Conservation (phyloP, 2,888 invertebrate species). For the Synergus japonicus region DNA sequence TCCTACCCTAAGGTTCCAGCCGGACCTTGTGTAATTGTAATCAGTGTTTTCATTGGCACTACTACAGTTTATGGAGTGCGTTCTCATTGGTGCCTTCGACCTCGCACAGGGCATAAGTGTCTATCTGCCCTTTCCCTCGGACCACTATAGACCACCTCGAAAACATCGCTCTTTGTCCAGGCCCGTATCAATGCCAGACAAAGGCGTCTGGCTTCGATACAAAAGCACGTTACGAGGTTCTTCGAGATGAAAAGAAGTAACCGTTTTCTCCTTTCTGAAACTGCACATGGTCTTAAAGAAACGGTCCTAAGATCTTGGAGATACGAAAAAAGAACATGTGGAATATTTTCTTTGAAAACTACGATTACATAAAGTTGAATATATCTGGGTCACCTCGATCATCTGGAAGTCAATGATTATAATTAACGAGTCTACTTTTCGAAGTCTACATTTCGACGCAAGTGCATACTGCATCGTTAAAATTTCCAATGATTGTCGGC, state of each 20-base stretch:
- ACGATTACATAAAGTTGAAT: neutral
- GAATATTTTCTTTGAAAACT: neutral
- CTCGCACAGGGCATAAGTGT: conserved; percentile 37
- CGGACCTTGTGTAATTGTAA: conserved; percentile 24
- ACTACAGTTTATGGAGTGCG: conserved; percentile 4
- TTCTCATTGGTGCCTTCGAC: conserved; percentile 34
- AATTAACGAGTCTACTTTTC: conserved; percentile 18
- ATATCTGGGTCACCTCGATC: neutral
- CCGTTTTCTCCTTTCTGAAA: conserved; percentile 15
- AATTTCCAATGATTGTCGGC: neutral
- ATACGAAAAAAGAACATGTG: neutral
- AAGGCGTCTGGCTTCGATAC: conserved; percentile 49
- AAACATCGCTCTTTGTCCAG: conserved; percentile 58
- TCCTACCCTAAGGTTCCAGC: neutral
- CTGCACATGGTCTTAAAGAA: neutral
- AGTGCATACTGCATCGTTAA: neutral
- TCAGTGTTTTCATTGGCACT: conserved; percentile 21
- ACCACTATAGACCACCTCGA: conserved; percentile 54
- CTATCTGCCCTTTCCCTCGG: conserved; percentile 46
- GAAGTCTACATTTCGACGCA: neutral
- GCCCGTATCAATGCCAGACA: conserved; percentile 53
- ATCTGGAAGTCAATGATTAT: conserved; percentile 20
- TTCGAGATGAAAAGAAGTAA: conserved; percentile 31
- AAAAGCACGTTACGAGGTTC: conserved; percentile 24
- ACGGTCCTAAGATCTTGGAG: neutral